Base-by-base conservation (phyloP, 2,113 vertebrate genomes). In the Rattus rattus region DNA sequence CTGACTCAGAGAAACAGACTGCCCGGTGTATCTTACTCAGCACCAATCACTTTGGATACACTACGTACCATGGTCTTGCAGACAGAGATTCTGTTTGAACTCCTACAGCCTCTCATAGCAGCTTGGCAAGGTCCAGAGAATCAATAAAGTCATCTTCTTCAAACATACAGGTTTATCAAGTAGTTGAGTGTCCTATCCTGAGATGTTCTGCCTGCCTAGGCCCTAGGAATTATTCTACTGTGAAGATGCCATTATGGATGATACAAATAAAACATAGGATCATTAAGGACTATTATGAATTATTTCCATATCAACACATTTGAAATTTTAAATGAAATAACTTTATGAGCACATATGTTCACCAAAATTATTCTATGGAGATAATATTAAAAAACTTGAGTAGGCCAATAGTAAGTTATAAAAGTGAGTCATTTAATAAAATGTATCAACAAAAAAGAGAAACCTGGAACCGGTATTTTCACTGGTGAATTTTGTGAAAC, bases 371-470 rank as follows among this genome's bases (percentile, higher is more conserved):
- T 59, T 43, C 20, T 67, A 49, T 30, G 4, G 80, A 72, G 10
- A 80, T 43, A 67, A 43, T 43, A 43, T 67, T 72, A 56, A 80
- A 79, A 75, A 47, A n/a, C 17, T 39, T 28, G 1, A 61, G 6
- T 9, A 81, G n/a, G 69, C 52, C 28, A 88, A 72, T 49, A 94
- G 47, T 22, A 88, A 72, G 36, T 39, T 63, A 87, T 28, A 77
- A 59, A 36, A 89, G 61, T 81, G 65, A 94, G 61, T 80, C 10
- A 49, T 4, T 43, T 94, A 89, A 94, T 81, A 80, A 61, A 94
- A 81, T 70, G 33, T 75, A 76, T 52, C 39, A 30, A 26, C 9
- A 20, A 72, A 72, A 43, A 93, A 54, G 33, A 59, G 33, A 92
- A 72, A 1, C 13, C 13, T 16, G 28, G 22, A 30, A 69, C 52